Conservation (phyloP, 2,797 vertebrate genomes). For the Sphaeramia orbicularis region DNA sequence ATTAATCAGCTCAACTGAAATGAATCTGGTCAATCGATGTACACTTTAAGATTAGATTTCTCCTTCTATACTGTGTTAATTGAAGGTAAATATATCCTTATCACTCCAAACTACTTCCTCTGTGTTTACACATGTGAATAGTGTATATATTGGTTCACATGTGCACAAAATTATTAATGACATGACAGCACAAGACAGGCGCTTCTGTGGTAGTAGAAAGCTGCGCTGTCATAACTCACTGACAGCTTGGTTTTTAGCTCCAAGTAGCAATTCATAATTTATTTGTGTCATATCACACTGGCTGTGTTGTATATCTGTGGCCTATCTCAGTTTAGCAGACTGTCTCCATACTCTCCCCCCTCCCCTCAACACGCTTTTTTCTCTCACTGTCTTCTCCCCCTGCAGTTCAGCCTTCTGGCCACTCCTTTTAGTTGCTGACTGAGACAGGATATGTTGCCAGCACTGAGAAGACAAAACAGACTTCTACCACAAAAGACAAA, state of each 20-base stretch:
- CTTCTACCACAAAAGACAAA: constrained; percentile 70
- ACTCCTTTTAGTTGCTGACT: constrained; percentile 76
- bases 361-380: constrained; percentile 43
- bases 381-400: constrained; percentile 64
- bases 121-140: background rate
- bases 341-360: constrained; percentile 29
- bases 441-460: constrained; percentile 74
- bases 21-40: no score
- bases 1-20: no score
- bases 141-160: constrained; percentile 2
- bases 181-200: constrained; percentile 15
- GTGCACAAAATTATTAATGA: constrained; percentile 35
- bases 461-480: constrained; percentile 71
- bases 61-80: no score
- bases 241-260: constrained; percentile 45
- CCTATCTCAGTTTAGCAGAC: constrained; percentile 63
- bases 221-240: constrained; percentile 35
- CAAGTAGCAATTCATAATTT: constrained; percentile 63
- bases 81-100: background rate
- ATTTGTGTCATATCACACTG: constrained; percentile 62
- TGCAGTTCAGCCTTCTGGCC: constrained; percentile 79
- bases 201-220: constrained; percentile 15
- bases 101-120: constrained; percentile 14
- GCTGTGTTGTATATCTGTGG: constrained; percentile 52
- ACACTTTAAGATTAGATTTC: no score